Evolutionary conservation across 2,797 vertebrate species (phyloP), one percentile per base, ranked within the genome.

Genomic region (Eidolon dupreanum): DNA sequence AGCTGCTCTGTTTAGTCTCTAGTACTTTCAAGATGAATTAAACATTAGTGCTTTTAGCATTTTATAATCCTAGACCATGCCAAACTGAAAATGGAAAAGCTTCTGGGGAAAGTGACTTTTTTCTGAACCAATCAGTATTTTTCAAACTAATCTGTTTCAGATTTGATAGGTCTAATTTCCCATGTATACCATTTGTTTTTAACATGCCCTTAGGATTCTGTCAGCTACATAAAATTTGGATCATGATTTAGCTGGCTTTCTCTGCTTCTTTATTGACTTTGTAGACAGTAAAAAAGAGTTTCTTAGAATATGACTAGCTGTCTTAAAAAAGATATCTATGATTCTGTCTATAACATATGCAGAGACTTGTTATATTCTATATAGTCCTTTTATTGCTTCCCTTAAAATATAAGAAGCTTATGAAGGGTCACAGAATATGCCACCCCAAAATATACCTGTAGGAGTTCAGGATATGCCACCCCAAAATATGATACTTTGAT

Each of bases 91-190:
- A 59, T 78, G 41, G 41, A 93, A 93, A 93, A 53, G 24, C n/a
- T 95, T 88, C 38, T 66, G 20, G 43, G 66, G 61, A 77, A 94
- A 85, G 24, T 86, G 28, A 82, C 43, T 59, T 74, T 65, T 93
- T 93, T 92, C 51, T 68, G 59, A 97, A 91, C 31, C 24, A 68
- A 49, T 88, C 65, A 89, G 9, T 59, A 63, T 71, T 97, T 97
- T 94, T 77, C 68, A 57, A 92, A 74, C 28, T 91, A 26, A 79
- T 88, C 41, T 93, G 8, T 87, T 90, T 94, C 36, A 28, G 71
- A 65, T 59, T 68, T 79, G 24, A 70, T 91, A 77, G 57, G 33
- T 81, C 65, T 94, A 87, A 90, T 96, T 97, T 96, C 12, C 43
- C 41, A 66, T 38, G 59, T 33, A 66, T 66, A 75, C 38, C 16